phyloP scores from a whole-genome alignment of 2,888 invertebrate genomes.

The Amphimallon solstitiale region DNA sequence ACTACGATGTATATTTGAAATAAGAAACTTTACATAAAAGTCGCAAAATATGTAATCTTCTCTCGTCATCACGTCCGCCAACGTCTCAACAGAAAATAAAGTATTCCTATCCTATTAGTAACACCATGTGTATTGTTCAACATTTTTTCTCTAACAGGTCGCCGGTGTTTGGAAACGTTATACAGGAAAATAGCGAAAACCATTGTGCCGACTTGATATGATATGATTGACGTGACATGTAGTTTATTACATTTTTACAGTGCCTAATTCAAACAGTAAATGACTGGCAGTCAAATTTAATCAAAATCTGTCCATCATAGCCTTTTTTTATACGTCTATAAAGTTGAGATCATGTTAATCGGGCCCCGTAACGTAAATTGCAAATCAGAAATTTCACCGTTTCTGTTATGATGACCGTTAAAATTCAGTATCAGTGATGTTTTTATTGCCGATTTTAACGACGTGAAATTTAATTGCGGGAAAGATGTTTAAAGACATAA shows the following conservation, averaged over 20 bases:
- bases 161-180: not conserved
- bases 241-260: constrained; percentile 7
- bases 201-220: no score
- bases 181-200: not conserved
- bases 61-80: no score
- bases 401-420: constrained; percentile 7
- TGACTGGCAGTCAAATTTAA: constrained; percentile 11
- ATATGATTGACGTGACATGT: constrained; percentile 11
- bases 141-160: not conserved
- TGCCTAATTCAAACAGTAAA: constrained; percentile 17
- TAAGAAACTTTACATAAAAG: no score
- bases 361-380: not conserved
- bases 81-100: no score
- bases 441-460: constrained; percentile 19
- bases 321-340: not conserved
- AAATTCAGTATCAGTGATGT: constrained; percentile 1
- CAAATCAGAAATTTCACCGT: constrained; percentile 12
- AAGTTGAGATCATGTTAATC: constrained; percentile 1
- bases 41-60: no score
- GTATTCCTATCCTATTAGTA: no score
- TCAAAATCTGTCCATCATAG: constrained; percentile 12
- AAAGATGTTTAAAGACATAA: constrained; percentile 11
- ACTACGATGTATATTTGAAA: no score
- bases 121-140: no score
- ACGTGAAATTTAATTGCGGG: constrained; percentile 21